Conservation (phyloP, 2,797 vertebrate species). For the Halcyon leucocephala region DNA sequence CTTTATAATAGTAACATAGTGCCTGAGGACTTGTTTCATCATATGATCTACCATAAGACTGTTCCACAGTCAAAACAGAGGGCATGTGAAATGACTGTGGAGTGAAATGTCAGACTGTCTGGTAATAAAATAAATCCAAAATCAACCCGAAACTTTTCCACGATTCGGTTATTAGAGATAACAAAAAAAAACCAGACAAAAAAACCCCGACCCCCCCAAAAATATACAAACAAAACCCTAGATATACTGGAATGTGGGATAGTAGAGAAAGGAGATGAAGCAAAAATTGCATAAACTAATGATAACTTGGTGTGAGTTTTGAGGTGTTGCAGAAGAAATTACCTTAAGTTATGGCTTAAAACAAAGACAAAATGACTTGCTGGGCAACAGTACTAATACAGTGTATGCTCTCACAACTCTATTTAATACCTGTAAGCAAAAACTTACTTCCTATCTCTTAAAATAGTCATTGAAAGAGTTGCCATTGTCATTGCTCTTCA, state of each 20-base stretch:
- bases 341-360: background rate
- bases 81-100: background rate
- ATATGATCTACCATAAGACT: background rate
- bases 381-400: background rate
- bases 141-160: background rate
- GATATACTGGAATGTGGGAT: background rate
- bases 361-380: background rate
- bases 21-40: background rate
- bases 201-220: too few relatives aligned
- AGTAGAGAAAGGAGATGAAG: background rate
- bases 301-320: background rate
- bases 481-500: background rate
- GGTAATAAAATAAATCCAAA: background rate
- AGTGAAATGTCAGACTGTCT: background rate
- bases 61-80: background rate
- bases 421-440: background rate
- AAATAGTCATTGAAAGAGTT: background rate
- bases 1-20: background rate
- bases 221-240: too few relatives aligned
- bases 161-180: background rate
- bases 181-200: background rate
- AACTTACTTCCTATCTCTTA: background rate
- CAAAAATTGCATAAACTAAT: background rate
- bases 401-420: background rate
- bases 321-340: background rate